phyloP scores from a whole-genome alignment of 2,888 invertebrate genomes.

The Rosalia funebris region DNA sequence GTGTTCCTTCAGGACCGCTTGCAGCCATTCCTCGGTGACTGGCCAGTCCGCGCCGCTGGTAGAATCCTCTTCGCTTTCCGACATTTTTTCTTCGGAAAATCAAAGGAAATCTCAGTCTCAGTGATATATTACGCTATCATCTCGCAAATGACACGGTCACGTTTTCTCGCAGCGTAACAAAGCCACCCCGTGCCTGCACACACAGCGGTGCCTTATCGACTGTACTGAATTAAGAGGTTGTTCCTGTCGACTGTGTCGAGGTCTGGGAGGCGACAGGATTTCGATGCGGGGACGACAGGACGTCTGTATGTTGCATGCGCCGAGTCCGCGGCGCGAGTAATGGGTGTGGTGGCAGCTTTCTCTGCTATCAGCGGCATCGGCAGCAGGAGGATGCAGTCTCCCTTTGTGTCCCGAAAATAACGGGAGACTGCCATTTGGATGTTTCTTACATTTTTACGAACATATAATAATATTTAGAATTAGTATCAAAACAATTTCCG shows the following conservation, averaged over 20 bases:
- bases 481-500: no score
- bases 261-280: conserved; percentile 29
- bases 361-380: no score
- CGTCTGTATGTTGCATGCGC: conserved; percentile 15
- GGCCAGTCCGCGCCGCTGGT: conserved; percentile 66
- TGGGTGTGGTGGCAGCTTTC: conserved; percentile 41
- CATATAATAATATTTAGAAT: no score
- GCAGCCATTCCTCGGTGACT: conserved; percentile 69
- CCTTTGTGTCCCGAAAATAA: no score
- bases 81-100: conserved; percentile 59
- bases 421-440: no score
- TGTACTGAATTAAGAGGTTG: conserved; percentile 2
- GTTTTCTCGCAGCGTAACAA: no score
- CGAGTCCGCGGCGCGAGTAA: conserved; percentile 36
- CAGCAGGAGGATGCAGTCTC: conserved; percentile 10
- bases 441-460: no score
- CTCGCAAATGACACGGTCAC: no score
- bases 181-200: background rate
- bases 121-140: no score
- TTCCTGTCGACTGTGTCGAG: background rate
- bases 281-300: conserved; percentile 24
- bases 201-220: background rate
- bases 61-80: conserved; percentile 68
- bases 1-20: conserved; percentile 66
- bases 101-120: background rate